These are phyloP conservation scores for Manduca sexta DNA, from an alignment of 1,140 invertebrate genomes.

Conservation along the genomic window DNA sequence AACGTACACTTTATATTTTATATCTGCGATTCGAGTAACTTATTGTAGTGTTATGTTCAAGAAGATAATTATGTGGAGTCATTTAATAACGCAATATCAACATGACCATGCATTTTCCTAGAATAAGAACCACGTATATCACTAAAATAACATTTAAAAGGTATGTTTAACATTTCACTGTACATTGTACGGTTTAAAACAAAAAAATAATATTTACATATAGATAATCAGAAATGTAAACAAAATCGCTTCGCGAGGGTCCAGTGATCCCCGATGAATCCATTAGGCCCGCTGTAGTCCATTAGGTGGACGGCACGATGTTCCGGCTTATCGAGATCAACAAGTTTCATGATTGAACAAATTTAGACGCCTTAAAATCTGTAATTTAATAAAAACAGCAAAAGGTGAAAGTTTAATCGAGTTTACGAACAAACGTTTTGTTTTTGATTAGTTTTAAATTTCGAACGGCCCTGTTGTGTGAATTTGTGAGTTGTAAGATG, in stretches of 20 bases:
- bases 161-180: no score
- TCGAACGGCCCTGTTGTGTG: background rate
- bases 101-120: no score
- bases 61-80: no score
- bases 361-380: slow-evolving; percentile 14
- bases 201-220: no score
- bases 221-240: background rate
- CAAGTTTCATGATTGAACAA: slow-evolving; percentile 11
- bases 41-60: no score
- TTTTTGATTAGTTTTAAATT: slow-evolving; percentile 9
- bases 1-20: no score
- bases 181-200: no score
- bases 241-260: background rate
- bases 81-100: no score
- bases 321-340: slow-evolving; percentile 17
- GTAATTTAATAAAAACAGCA: slow-evolving; percentile 8
- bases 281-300: slow-evolving; percentile 17
- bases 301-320: slow-evolving; percentile 11
- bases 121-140: no score
- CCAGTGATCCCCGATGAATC: slow-evolving; percentile 8
- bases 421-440: slow-evolving; percentile 10
- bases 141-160: no score
- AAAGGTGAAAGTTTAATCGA: slow-evolving; percentile 10
- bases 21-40: no score
- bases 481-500: no score